phyloP scores from a whole-genome alignment of 2,797 vertebrate genomes.

The Rhinophrynus dorsalis region DNA sequence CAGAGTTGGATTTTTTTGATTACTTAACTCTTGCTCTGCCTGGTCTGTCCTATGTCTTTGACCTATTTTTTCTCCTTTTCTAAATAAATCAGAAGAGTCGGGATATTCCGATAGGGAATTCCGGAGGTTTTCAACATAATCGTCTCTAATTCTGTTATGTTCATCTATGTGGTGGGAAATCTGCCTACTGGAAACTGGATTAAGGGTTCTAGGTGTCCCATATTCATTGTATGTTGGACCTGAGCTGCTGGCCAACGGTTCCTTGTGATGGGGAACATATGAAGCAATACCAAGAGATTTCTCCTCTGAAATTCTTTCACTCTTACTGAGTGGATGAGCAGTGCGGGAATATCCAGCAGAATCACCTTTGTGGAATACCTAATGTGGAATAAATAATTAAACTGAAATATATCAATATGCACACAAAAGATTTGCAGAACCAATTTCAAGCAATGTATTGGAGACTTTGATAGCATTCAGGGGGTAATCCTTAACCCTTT shows the following conservation, averaged over 20 bases:
- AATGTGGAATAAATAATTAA: neutral
- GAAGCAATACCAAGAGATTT: conserved; percentile 18
- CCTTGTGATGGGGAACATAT: conserved; percentile 53
- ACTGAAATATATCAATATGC: neutral
- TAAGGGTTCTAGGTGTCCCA: neutral
- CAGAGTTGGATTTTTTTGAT: conserved; percentile 47
- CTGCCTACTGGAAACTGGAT: neutral
- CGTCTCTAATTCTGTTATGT: too few species aligned
- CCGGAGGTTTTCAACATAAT: neutral
- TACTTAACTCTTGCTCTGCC: conserved; percentile 27
- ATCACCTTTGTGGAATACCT: conserved; percentile 50
- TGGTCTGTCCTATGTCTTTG: conserved; percentile 18
- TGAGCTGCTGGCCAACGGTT: neutral
- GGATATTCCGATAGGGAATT: neutral
- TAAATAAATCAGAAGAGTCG: conserved; percentile 9
- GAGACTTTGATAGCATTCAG: too few species aligned
- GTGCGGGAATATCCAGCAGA: conserved; percentile 39
- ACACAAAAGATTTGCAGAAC: too few species aligned
- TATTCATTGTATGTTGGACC: neutral
- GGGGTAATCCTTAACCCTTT: too few species aligned
- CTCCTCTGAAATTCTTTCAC: conserved; percentile 45
- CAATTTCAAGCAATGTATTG: too few species aligned
- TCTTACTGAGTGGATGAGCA: conserved; percentile 51
- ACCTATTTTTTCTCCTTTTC: conserved; percentile 36
- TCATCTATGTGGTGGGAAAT: neutral